phyloP scores from a whole-genome alignment of 2,888 invertebrate species.

The Imbricaverruca yamaguchii region DNA sequence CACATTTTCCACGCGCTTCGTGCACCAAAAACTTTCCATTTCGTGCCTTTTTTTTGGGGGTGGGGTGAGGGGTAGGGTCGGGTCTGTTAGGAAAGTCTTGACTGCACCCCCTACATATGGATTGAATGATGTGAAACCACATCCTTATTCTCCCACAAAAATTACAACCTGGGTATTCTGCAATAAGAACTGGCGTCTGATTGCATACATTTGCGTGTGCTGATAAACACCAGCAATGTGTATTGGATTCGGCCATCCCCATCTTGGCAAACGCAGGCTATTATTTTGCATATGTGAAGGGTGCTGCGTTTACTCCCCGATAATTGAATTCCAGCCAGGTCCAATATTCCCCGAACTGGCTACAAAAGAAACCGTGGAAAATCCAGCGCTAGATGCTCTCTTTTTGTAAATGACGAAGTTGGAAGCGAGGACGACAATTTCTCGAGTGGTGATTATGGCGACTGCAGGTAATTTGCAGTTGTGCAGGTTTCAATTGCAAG shows the following conservation, averaged over 20 bases:
- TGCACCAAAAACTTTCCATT: too few relatives aligned
- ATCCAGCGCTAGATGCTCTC: not conserved
- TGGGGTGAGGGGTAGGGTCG: too few relatives aligned
- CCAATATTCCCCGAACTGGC: not conserved
- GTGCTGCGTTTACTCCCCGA: not conserved
- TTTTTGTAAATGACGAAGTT: not conserved
- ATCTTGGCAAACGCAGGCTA: not conserved
- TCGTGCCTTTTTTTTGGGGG: too few relatives aligned
- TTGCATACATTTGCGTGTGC: too few relatives aligned
- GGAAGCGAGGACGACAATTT: not conserved
- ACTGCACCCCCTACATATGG: too few relatives aligned
- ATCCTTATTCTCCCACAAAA: too few relatives aligned
- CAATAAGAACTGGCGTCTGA: too few relatives aligned
- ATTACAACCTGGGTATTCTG: too few relatives aligned
- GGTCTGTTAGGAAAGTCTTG: too few relatives aligned
- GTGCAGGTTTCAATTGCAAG: too few relatives aligned
- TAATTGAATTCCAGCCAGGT: slow-evolving; percentile 1
- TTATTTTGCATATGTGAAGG: slow-evolving; percentile 11
- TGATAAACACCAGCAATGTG: not conserved
- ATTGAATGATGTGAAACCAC: too few relatives aligned
- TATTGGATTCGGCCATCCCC: not conserved
- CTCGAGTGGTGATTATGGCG: not conserved
- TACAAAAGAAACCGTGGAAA: not conserved
- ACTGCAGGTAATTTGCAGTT: not conserved
- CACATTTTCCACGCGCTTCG: too few relatives aligned